Conservation (phyloP, 2,797 vertebrate genomes). For the Masticophis lateralis region DNA sequence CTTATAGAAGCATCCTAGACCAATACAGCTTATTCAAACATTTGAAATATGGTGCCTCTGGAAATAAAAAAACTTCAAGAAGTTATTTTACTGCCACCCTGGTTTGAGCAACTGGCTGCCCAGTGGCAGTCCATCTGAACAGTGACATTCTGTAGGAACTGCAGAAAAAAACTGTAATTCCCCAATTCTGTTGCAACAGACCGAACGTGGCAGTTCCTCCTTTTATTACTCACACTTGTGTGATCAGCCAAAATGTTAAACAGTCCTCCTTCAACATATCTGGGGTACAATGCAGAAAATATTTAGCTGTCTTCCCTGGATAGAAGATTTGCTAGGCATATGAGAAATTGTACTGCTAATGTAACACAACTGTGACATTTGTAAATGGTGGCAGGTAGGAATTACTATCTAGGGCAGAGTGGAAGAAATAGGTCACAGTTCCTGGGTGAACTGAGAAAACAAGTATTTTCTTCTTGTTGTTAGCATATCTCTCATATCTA, state of each 20-base stretch:
- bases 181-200: not conserved
- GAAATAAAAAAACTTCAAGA: not conserved
- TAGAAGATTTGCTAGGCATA: not conserved
- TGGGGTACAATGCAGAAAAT: not conserved
- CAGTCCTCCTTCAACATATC: not conserved
- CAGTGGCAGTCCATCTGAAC: not conserved
- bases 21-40: not conserved
- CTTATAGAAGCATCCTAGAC: not conserved
- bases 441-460: not conserved
- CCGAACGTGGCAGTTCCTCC: not conserved
- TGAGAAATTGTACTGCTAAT: not conserved
- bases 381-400: not conserved
- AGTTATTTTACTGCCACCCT: not conserved
- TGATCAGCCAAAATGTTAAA: not conserved
- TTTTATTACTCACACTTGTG: not conserved
- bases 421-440: not conserved
- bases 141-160: not conserved
- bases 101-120: not conserved
- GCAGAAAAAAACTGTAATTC: not conserved
- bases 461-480: not conserved
- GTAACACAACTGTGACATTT: not conserved
- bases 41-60: not conserved
- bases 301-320: not conserved
- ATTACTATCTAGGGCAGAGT: not conserved
- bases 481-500: not conserved